Conservation (phyloP, 2,797 vertebrate species). For the Sternarchorhynchus goeldii region DNA sequence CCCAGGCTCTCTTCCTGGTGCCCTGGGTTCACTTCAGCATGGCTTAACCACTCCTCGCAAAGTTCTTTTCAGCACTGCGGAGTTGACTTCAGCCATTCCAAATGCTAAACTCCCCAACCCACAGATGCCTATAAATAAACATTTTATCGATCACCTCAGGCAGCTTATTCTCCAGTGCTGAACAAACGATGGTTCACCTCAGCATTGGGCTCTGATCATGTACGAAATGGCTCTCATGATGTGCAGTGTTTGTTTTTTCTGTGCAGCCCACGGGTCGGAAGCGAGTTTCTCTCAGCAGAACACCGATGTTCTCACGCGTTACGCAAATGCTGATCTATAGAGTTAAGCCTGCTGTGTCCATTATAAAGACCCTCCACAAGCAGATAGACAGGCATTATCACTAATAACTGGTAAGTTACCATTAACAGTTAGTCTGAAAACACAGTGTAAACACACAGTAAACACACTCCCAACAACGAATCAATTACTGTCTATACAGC, state of each 20-base stretch:
- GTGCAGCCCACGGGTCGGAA: not conserved
- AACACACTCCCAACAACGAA: too few species aligned
- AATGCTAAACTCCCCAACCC: conserved; percentile 39
- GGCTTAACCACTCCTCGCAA: not conserved
- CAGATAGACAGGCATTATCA: too few species aligned
- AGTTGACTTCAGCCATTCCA: conserved; percentile 29
- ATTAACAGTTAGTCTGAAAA: too few species aligned
- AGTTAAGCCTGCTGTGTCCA: conserved; percentile 41
- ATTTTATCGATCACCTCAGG: conserved; percentile 56
- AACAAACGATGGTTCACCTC: conserved; percentile 58
- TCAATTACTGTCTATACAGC: too few species aligned
- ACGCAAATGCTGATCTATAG: conserved; percentile 42
- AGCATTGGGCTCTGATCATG: conserved; percentile 33
- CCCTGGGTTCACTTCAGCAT: not conserved
- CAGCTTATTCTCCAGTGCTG: conserved; percentile 55
- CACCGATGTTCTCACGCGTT: conserved; percentile 34
- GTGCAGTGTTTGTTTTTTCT: conserved; percentile 21
- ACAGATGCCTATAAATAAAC: conserved; percentile 53
- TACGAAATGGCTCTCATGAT: conserved; percentile 26
- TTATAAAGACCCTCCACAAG: conserved; percentile 20
- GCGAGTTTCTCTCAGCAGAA: conserved; percentile 29
- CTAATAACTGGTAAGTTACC: too few species aligned
- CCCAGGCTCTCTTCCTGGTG: not conserved
- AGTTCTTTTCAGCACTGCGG: conserved; percentile 2
- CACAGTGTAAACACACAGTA: too few species aligned